Evolutionary conservation across 2,888 invertebrate species (phyloP).

Genomic region (Dasysyrphus albostriatus): DNA sequence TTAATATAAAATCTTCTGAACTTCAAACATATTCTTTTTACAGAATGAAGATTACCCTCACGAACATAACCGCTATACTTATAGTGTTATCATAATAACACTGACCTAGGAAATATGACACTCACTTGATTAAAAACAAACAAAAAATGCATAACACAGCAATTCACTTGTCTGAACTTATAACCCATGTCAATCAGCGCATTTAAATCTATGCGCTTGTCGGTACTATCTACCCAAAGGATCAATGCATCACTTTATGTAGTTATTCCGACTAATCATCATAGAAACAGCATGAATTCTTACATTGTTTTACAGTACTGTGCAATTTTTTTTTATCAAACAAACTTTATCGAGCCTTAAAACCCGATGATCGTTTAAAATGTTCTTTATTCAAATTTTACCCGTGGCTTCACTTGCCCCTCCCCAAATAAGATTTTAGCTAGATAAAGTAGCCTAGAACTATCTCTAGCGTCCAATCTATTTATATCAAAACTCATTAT

Average conservation of each 20-base stretch:
- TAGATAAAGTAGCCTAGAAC: no score
- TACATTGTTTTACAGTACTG: slow-evolving; percentile 1
- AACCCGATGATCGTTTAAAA: no score
- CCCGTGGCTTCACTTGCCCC: no score
- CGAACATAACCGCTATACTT: background rate
- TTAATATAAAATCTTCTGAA: background rate
- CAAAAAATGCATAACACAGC: slow-evolving; percentile 1
- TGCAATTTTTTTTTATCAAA: background rate
- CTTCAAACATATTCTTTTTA: background rate
- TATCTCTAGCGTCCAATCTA: no score
- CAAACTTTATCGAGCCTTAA: background rate
- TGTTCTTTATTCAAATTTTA: no score
- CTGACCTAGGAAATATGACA: slow-evolving; percentile 40
- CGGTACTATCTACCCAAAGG: slow-evolving; percentile 44
- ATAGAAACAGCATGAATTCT: slow-evolving; percentile 50
- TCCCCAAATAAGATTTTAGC: no score
- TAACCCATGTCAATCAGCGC: slow-evolving; percentile 48
- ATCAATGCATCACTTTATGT: slow-evolving; percentile 41
- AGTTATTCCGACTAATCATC: slow-evolving; percentile 23
- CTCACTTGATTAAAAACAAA: slow-evolving; percentile 32
- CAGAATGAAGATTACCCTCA: background rate
- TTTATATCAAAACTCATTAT: no score
- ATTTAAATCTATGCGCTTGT: slow-evolving; percentile 10
- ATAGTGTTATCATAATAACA: slow-evolving; percentile 19
- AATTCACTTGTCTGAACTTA: slow-evolving; percentile 53